A percentile compares a stretch with the other conserved stretches of the same genome.
Evolutionary conservation across 2,888 invertebrate genomes (phyloP).

Genomic region (Nephrotoma appendiculata): DNA sequence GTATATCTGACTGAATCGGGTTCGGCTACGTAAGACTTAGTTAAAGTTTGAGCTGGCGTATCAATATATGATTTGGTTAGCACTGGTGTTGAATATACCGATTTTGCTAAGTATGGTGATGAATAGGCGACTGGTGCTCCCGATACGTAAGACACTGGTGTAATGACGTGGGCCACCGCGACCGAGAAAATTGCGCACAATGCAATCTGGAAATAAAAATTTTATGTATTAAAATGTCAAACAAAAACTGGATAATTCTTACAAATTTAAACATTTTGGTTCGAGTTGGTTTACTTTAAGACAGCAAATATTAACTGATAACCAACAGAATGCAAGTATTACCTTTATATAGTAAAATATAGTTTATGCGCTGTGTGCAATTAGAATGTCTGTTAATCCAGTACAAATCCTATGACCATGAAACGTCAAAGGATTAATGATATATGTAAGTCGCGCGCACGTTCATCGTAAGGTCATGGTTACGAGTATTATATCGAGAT

Average conservation of each 20-base stretch:
- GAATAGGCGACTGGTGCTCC: neutral
- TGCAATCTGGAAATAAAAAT: conserved; percentile 2
- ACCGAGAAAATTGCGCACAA: conserved; percentile 9
- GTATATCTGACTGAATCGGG: neutral
- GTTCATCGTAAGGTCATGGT: neutral
- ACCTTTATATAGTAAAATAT: conserved; percentile 7
- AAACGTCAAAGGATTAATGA: neutral
- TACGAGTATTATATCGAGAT: neutral
- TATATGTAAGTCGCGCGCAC: neutral
- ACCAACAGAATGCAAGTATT: neutral
- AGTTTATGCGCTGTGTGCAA: neutral
- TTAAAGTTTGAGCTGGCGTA: neutral
- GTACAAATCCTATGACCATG: neutral
- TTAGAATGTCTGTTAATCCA: neutral
- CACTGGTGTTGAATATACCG: neutral
- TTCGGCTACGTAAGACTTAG: neutral
- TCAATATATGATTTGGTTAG: neutral
- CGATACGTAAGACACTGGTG: neutral
- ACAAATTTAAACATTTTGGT: conserved; percentile 14
- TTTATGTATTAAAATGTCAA: too few relatives aligned
- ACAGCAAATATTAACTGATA: conserved; percentile 5
- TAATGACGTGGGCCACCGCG: conserved; percentile 5
- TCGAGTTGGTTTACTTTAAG: neutral
- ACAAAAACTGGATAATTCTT: neutral
- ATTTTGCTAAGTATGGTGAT: neutral